Conservation (phyloP, 2,113 vertebrate species). For the Pseudois nayaur region DNA sequence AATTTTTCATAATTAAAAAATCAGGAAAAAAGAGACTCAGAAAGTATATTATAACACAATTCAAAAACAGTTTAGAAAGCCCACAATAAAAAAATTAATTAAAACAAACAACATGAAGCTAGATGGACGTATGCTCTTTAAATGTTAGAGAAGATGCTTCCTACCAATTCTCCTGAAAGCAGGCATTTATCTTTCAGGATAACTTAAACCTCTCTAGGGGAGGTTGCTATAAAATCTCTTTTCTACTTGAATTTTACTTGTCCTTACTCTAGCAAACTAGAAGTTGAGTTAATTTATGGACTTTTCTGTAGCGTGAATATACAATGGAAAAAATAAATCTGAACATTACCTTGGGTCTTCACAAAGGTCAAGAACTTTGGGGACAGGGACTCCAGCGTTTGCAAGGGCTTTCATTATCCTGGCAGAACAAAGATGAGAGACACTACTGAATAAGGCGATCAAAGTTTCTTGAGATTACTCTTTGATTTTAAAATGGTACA, state of each 20-base stretch:
- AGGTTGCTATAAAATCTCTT: neutral
- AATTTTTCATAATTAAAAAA: neutral
- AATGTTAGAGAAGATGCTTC: neutral
- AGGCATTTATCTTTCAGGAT: neutral
- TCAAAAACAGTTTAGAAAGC: neutral
- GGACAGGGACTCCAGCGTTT: conserved; percentile 82
- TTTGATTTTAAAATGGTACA: conserved; percentile 29
- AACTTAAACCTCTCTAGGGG: neutral
- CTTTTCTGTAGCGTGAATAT: neutral
- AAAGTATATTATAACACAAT: neutral
- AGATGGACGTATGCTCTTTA: neutral
- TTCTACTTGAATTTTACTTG: neutral
- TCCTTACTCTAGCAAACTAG: neutral
- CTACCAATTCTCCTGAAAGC: neutral
- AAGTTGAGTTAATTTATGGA: neutral
- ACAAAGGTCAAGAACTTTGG: conserved; percentile 80
- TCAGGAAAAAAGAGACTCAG: neutral
- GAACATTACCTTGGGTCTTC: conserved; percentile 83
- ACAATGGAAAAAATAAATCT: neutral
- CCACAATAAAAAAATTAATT: neutral
- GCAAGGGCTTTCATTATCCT: conserved; percentile 86
- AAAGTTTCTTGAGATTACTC: conserved; percentile 16
- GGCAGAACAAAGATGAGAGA: conserved; percentile 21
- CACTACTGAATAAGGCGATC: neutral
- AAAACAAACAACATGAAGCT: neutral